Percentiles rank a stretch among this genome's conserved stretches.
Conservation (phyloP, 2,113 vertebrate species). For the Colinus virginianus region DNA sequence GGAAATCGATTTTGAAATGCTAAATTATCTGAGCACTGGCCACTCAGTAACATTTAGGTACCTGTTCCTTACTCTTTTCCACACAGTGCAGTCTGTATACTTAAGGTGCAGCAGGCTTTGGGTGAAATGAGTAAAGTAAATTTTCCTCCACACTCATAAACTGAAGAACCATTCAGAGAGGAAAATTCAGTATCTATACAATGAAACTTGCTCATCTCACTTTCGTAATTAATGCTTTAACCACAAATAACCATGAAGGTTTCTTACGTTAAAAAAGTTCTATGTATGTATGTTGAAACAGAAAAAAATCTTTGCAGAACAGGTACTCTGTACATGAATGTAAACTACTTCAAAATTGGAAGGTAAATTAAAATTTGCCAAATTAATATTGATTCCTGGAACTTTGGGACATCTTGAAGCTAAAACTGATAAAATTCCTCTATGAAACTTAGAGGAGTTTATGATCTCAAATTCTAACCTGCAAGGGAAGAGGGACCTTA, state of each 20-base stretch:
- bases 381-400: background rate
- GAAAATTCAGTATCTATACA: background rate
- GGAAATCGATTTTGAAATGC: background rate
- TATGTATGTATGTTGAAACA: background rate
- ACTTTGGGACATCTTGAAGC: background rate
- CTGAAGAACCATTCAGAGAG: background rate
- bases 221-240: background rate
- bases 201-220: background rate
- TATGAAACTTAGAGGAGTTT: background rate
- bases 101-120: background rate
- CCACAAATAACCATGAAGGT: background rate
- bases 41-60: background rate
- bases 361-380: background rate
- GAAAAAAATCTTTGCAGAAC: background rate
- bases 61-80: background rate
- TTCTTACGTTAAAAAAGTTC: background rate
- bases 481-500: background rate
- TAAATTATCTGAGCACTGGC: background rate
- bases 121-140: background rate
- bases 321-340: background rate
- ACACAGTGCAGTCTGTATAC: background rate
- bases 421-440: background rate
- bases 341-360: background rate
- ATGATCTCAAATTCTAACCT: background rate
- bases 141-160: background rate